Evolutionary conservation across 2,113 vertebrate genomes (phyloP).

Genomic region (Hyperoodon ampullatus): DNA sequence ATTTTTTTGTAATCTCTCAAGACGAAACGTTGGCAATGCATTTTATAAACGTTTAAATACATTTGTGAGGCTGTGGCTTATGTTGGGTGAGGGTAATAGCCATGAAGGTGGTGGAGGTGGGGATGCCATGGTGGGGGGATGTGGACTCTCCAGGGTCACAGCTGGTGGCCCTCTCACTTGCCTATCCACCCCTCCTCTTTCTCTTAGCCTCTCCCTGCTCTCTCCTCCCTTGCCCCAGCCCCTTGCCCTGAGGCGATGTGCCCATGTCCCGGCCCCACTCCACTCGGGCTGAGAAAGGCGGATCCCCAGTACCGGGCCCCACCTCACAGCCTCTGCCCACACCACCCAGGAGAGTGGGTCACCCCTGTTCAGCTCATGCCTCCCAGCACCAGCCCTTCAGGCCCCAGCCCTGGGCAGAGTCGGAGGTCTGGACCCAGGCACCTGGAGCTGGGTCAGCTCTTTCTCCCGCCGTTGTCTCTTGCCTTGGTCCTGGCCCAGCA

Average conservation of each 20-base stretch:
- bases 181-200: neutral
- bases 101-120: too few species aligned
- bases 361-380: neutral
- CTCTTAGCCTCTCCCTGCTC: neutral
- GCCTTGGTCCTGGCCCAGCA: rapidly evolving
- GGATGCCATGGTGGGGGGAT: neutral
- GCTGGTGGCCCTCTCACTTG: neutral
- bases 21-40: neutral
- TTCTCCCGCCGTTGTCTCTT: neutral
- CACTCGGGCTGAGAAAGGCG: neutral
- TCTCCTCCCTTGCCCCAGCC: too few species aligned
- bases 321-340: neutral
- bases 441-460: neutral
- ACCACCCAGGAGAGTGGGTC: neutral
- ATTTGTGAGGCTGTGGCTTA: neutral
- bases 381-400: neutral
- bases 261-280: neutral
- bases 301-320: neutral
- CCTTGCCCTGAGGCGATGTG: neutral
- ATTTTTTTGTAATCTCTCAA: neutral
- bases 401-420: neutral
- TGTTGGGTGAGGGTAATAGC: neutral
- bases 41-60: neutral
- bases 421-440: neutral
- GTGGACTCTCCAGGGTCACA: neutral